Evolutionary conservation across 2,888 invertebrate genomes (phyloP).

Genomic region (Eustalomyia histrio): DNA sequence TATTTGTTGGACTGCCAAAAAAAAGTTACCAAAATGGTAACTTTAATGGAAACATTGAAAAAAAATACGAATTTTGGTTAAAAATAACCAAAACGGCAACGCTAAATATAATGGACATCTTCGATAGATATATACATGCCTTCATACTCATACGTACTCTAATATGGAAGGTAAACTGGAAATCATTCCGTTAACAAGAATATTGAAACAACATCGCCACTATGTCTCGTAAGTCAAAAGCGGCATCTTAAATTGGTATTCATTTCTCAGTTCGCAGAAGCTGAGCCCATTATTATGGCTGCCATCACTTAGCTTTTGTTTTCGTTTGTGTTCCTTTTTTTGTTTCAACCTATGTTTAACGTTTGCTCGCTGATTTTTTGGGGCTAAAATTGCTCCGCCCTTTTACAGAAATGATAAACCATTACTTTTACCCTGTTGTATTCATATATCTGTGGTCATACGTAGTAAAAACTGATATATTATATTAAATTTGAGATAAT

Average conservation of each 20-base stretch:
- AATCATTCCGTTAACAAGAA: slow-evolving; percentile 2
- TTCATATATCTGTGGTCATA: neutral
- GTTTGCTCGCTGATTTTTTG: neutral
- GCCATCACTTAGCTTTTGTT: neutral
- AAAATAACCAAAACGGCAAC: too few species aligned
- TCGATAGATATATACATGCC: neutral
- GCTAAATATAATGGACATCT: neutral
- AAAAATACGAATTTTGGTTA: too few species aligned
- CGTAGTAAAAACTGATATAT: too few species aligned
- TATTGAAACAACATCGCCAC: slow-evolving; percentile 6
- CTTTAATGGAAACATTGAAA: too few species aligned
- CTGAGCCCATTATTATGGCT: slow-evolving; percentile 6
- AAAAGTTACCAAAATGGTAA: too few species aligned
- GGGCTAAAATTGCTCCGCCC: neutral
- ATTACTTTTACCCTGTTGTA: neutral
- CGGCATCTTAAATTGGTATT: slow-evolving; percentile 4
- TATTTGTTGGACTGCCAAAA: too few species aligned
- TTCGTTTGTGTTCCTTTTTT: neutral
- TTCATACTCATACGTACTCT: neutral
- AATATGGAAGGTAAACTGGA: neutral
- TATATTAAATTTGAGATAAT: too few species aligned
- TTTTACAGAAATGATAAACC: neutral
- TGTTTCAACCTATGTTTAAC: neutral
- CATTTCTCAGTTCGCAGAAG: slow-evolving; percentile 4
- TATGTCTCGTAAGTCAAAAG: slow-evolving; percentile 6